Evolutionary conservation across 2,113 vertebrate genomes (phyloP).

Genomic region (Cynocephalus volans): DNA sequence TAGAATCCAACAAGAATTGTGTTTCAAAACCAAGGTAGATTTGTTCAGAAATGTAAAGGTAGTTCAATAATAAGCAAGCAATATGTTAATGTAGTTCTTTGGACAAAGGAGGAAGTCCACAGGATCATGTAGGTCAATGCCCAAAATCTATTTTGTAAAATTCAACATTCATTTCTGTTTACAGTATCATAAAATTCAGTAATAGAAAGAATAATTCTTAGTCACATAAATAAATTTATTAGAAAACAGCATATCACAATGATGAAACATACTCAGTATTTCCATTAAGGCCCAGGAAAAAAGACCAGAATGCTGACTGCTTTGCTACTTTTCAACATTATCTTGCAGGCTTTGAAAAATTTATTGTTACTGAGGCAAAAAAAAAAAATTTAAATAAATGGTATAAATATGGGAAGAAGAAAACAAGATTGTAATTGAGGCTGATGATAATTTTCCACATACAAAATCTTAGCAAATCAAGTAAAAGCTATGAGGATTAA

Average conservation of each 20-base stretch:
- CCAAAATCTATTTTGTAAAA: not conserved
- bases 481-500: not conserved
- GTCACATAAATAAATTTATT: not conserved
- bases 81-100: not conserved
- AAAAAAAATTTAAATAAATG: not conserved
- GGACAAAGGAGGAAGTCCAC: not conserved
- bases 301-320: not conserved
- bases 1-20: not conserved
- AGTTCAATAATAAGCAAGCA: not conserved
- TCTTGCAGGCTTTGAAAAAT: not conserved
- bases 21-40: not conserved
- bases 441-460: not conserved
- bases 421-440: not conserved
- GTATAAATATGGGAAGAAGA: not conserved
- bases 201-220: not conserved
- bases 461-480: not conserved
- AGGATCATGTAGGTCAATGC: not conserved
- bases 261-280: not conserved
- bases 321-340: not conserved
- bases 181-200: not conserved
- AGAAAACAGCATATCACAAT: not conserved
- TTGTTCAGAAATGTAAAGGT: not conserved
- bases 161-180: not conserved
- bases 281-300: not conserved
- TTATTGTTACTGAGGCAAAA: not conserved